Evolutionary conservation across 92 coral and sea anemone genomes (phyloP).

Genomic region (Phymanthus crucifer): DNA sequence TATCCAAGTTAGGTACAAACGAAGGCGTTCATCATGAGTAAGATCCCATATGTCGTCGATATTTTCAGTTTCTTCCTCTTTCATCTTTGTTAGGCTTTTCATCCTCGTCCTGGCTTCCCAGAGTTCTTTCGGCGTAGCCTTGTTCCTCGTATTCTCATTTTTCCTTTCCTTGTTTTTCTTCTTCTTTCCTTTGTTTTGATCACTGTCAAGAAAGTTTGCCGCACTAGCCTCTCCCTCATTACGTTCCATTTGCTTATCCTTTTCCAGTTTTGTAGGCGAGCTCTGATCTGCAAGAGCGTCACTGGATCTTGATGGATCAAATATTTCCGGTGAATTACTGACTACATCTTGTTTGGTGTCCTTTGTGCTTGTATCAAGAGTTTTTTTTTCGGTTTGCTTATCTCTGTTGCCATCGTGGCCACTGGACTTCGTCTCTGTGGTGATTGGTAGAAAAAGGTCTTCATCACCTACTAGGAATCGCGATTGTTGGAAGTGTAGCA

Average conservation of each 20-base stretch:
- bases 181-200: neutral
- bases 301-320: neutral
- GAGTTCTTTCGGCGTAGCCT: neutral
- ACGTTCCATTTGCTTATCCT: neutral
- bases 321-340: neutral
- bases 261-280: neutral
- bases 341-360: neutral
- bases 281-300: neutral
- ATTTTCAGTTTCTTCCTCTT: slow-evolving; percentile 37
- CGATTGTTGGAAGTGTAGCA: neutral
- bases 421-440: neutral
- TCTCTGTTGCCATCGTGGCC: neutral
- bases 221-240: neutral
- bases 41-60: slow-evolving; percentile 61
- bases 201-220: neutral
- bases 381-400: neutral
- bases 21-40: slow-evolving; percentile 42
- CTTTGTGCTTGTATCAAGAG: neutral
- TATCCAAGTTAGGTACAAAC: slow-evolving; percentile 70
- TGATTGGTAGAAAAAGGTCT: slow-evolving; percentile 3
- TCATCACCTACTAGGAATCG: slow-evolving; percentile 7
- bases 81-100: slow-evolving; percentile 31
- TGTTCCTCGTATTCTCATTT: neutral
- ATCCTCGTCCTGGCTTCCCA: slow-evolving; percentile 18
- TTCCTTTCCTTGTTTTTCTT: neutral